Evolutionary conservation across 2,797 vertebrate species (phyloP).

Genomic region (Urophycis tenuis): DNA sequence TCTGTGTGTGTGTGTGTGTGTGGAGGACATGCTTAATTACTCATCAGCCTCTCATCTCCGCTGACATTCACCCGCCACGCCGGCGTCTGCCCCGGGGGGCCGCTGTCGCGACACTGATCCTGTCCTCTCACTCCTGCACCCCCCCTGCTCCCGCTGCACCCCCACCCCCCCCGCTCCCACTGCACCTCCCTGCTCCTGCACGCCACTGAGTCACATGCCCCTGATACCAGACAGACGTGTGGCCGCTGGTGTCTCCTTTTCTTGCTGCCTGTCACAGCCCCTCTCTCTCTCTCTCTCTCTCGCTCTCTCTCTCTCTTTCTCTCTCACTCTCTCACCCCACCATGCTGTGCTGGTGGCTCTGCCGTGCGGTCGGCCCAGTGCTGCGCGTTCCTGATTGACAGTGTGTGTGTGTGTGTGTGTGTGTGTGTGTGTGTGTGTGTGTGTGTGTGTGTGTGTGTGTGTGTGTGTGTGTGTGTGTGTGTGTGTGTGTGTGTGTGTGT

Average conservation of each 20-base stretch:
- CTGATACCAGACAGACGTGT: conserved; percentile 14
- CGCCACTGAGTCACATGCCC: conserved; percentile 21
- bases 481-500: too few species aligned
- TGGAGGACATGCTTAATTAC: conserved; percentile 7
- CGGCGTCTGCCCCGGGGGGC: conserved; percentile 1
- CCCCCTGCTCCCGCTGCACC: not conserved
- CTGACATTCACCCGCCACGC: conserved; percentile 1
- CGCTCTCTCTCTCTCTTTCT: not conserved
- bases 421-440: too few species aligned
- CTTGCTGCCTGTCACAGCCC: not conserved
- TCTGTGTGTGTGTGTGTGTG: not conserved
- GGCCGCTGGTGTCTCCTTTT: not conserved
- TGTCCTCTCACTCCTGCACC: not conserved
- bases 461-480: too few species aligned
- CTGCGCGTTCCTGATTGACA: conserved; percentile 6
- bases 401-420: not conserved
- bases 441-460: too few species aligned
- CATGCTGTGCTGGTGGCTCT: conserved; percentile 24
- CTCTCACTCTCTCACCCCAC: too few species aligned
- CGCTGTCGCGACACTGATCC: conserved; percentile 19
- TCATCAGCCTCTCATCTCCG: conserved; percentile 25
- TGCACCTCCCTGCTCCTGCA: too few species aligned
- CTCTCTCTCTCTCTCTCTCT: not conserved
- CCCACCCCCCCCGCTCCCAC: too few species aligned
- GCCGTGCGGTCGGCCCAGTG: conserved; percentile 16